Percentiles rank a stretch among this genome's conserved stretches.
phyloP scores from a whole-genome alignment of 2,113 vertebrate species.

The Corythornis madagascariensis region DNA sequence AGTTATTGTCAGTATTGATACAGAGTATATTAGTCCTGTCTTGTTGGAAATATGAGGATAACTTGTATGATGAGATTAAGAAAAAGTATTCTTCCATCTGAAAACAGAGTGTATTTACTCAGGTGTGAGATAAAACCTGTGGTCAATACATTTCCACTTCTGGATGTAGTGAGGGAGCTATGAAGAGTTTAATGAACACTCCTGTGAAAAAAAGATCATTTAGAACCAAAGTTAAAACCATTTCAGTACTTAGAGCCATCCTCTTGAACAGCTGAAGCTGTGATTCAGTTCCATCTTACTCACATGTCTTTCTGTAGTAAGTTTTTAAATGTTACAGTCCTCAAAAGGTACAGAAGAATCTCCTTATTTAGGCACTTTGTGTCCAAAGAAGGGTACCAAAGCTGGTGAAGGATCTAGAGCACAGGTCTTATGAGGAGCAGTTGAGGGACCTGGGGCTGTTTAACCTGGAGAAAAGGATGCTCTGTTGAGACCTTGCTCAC shows the following conservation, averaged over 20 bases:
- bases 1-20: background rate
- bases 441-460: background rate
- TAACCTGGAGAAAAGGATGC: background rate
- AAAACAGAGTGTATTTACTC: background rate
- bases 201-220: background rate
- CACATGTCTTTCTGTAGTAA: background rate
- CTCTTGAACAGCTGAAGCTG: background rate
- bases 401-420: background rate
- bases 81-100: background rate
- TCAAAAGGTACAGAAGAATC: background rate
- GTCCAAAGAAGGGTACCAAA: background rate
- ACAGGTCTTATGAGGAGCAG: background rate
- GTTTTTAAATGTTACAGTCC: background rate
- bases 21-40: background rate
- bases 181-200: background rate
- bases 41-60: background rate
- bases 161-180: background rate
- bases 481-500: background rate
- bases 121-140: background rate
- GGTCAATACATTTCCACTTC: background rate
- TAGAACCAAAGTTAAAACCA: background rate
- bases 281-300: background rate
- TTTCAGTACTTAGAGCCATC: background rate
- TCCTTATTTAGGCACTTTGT: background rate
- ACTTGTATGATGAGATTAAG: background rate